phyloP scores from a whole-genome alignment of 2,113 vertebrate species.

The Lepidothrix coronata region DNA sequence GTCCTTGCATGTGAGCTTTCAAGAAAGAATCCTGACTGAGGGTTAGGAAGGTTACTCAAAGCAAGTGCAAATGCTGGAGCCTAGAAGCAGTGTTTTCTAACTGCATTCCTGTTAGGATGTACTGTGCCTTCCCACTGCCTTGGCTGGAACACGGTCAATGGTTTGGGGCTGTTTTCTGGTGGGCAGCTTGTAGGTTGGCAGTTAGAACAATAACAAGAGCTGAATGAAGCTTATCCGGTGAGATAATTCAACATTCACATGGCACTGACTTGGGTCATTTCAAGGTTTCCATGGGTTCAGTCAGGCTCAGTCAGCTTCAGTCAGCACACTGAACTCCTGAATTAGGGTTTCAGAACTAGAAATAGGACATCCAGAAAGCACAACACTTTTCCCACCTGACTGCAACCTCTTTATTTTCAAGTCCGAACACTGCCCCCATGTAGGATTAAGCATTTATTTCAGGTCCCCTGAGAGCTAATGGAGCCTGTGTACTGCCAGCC shows the following conservation, averaged over 20 bases:
- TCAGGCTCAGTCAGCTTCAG: background rate
- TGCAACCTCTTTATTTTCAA: background rate
- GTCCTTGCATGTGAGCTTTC: background rate
- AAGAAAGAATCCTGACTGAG: background rate
- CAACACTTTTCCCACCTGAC: background rate
- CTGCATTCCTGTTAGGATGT: background rate
- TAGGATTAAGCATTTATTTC: fast-evolving
- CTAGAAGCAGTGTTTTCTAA: background rate
- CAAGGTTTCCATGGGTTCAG: background rate
- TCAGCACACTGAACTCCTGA: background rate
- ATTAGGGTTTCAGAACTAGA: background rate
- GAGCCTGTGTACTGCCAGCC: background rate
- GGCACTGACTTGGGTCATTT: background rate
- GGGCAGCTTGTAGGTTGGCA: background rate
- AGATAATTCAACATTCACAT: background rate
- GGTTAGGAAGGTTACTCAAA: background rate
- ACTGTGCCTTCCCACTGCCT: background rate
- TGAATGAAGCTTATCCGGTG: background rate
- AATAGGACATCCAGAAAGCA: background rate
- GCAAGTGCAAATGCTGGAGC: background rate
- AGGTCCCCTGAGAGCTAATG: background rate
- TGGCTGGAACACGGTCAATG: background rate
- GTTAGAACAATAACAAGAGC: background rate
- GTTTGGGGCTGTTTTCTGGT: background rate
- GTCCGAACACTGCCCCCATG: background rate